These are phyloP conservation scores for Eledona agricola DNA, from an alignment of 2,888 invertebrate genomes.

Conservation along the genomic window DNA sequence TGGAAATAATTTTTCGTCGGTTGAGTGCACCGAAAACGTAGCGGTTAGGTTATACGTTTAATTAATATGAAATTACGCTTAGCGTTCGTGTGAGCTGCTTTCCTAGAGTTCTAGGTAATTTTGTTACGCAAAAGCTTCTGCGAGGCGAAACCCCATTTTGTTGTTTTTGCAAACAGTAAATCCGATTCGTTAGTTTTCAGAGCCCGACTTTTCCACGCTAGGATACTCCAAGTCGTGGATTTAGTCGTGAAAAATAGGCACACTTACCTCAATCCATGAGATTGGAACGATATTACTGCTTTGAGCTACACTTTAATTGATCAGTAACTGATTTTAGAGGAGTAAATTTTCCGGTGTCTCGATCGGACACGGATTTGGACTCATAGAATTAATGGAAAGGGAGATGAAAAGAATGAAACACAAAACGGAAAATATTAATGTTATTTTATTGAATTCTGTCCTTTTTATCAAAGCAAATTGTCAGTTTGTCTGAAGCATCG, in stretches of 20 bases:
- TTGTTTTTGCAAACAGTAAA: slow-evolving; percentile 3
- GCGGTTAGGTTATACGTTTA: neutral
- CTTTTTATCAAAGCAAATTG: slow-evolving; percentile 45
- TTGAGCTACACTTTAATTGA: no score
- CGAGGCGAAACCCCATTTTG: slow-evolving; percentile 12
- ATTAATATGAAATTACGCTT: neutral
- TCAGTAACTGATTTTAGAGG: no score
- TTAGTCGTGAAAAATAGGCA: slow-evolving; percentile 8
- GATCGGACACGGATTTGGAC: no score
- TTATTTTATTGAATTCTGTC: slow-evolving; percentile 43
- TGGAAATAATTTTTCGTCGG: no score
- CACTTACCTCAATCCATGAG: no score
- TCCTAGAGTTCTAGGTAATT: no score
- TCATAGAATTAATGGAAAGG: neutral
- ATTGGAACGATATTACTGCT: no score
- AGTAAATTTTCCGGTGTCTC: no score
- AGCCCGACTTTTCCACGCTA: neutral
- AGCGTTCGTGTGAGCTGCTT: no score
- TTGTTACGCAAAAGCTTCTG: slow-evolving; percentile 20
- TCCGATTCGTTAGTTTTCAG: slow-evolving; percentile 7
- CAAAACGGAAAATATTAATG: slow-evolving; percentile 33
- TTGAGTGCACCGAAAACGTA: slow-evolving; percentile 5
- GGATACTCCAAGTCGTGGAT: slow-evolving; percentile 5
- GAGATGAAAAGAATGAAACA: slow-evolving; percentile 11
- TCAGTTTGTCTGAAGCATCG: slow-evolving; percentile 40